These are phyloP conservation scores for Pyrocoelia pectoralis DNA, from an alignment of 2,888 invertebrate genomes.

Conservation along the genomic window DNA sequence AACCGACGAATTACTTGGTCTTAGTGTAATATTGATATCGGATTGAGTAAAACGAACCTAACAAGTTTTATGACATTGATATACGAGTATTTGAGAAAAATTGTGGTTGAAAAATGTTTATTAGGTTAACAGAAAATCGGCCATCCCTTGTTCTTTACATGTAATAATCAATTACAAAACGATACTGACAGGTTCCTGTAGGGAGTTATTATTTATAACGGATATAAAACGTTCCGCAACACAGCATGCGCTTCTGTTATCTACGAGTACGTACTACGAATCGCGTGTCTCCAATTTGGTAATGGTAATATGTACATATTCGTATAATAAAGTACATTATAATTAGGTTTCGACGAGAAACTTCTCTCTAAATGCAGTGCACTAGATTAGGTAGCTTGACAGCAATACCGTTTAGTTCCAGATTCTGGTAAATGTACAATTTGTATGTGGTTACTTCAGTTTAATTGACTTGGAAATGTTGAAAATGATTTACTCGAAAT, in stretches of 20 bases:
- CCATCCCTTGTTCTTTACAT: conserved; percentile 14
- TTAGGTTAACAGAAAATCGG: conserved; percentile 11
- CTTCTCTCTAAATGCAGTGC: conserved; percentile 33
- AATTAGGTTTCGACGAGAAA: conserved; percentile 39
- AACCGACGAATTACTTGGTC: background rate
- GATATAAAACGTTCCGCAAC: conserved; percentile 20
- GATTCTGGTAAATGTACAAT: conserved; percentile 37
- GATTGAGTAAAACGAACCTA: background rate
- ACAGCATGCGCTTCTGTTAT: conserved; percentile 22
- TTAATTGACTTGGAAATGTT: conserved; percentile 26
- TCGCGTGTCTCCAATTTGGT: conserved; percentile 32
- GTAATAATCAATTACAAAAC: conserved; percentile 16
- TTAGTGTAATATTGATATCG: conserved; percentile 4
- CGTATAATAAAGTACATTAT: conserved; percentile 39
- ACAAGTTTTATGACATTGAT: background rate
- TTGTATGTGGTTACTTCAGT: conserved; percentile 26
- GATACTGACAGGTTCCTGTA: conserved; percentile 12
- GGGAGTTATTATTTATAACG: conserved; percentile 15
- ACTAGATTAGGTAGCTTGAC: conserved; percentile 30
- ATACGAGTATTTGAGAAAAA: conserved; percentile 1
- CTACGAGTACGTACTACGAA: conserved; percentile 19
- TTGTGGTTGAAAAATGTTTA: conserved; percentile 14
- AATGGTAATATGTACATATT: conserved; percentile 7
- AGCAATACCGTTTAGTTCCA: conserved; percentile 25
- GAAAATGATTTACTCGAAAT: conserved; percentile 20